Evolutionary conservation across 2,888 invertebrate species (phyloP).

Genomic region (Eilema caniola): DNA sequence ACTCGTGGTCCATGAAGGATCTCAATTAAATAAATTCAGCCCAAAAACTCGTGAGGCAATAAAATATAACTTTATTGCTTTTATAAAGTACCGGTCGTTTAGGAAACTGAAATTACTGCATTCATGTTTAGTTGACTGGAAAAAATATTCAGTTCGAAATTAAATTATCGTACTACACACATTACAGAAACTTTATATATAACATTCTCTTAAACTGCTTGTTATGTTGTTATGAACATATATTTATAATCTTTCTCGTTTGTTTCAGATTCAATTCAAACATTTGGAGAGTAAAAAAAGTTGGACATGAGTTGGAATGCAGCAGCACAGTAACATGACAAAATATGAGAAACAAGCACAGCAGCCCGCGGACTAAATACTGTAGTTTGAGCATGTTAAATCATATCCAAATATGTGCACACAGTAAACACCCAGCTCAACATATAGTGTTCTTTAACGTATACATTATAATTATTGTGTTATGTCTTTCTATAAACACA

Average conservation of each 20-base stretch:
- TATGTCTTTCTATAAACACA: constrained; percentile 66
- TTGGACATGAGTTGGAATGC: constrained; percentile 55
- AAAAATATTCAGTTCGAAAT: not conserved
- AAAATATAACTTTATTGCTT: constrained; percentile 48
- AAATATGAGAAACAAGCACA: constrained; percentile 74
- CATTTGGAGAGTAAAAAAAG: constrained; percentile 49
- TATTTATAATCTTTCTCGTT: constrained; percentile 41
- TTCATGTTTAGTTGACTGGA: constrained; percentile 14
- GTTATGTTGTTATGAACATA: not conserved
- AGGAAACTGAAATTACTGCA: constrained; percentile 37
- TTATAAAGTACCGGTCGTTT: constrained; percentile 42
- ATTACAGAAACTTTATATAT: not conserved
- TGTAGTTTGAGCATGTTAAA: constrained; percentile 69
- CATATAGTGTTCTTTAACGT: constrained; percentile 68
- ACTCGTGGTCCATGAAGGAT: constrained; percentile 28
- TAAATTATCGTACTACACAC: not conserved
- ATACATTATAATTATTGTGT: constrained; percentile 68
- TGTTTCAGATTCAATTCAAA: constrained; percentile 74
- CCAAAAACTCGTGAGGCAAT: constrained; percentile 39
- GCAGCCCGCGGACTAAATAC: constrained; percentile 66
- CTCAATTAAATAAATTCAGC: constrained; percentile 42
- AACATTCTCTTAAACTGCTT: not conserved
- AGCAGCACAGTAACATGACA: constrained; percentile 78
- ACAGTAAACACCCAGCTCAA: constrained; percentile 55
- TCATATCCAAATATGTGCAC: constrained; percentile 52